phyloP scores from a whole-genome alignment of 2,888 invertebrate genomes.

The Anthophora plumipes region DNA sequence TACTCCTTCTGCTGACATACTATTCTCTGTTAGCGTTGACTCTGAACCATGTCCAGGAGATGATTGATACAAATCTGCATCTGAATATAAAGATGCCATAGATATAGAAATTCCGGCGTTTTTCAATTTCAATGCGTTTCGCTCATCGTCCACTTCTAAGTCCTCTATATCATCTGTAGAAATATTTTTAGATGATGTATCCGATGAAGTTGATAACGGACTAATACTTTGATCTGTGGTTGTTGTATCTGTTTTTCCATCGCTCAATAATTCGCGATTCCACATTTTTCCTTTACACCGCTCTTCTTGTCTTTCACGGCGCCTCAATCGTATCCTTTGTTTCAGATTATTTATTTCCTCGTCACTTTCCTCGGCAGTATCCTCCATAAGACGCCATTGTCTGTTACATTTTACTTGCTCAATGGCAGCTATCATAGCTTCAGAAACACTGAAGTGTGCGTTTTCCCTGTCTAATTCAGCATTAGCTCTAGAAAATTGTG shows the following conservation, averaged over 20 bases:
- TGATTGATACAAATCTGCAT: slow-evolving; percentile 84
- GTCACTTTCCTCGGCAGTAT: slow-evolving; percentile 87
- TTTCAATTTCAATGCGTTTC: slow-evolving; percentile 84
- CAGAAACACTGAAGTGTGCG: slow-evolving; percentile 93
- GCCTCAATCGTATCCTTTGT: slow-evolving; percentile 87
- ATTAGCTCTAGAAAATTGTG: slow-evolving; percentile 89
- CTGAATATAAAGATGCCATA: slow-evolving; percentile 88
- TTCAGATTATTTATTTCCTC: slow-evolving; percentile 89
- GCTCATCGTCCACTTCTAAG: slow-evolving; percentile 85
- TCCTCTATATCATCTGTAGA: slow-evolving; percentile 86
- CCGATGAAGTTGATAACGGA: slow-evolving; percentile 85
- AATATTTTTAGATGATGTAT: slow-evolving; percentile 84
- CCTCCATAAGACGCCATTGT: slow-evolving; percentile 85
- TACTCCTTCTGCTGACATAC: slow-evolving; percentile 91
- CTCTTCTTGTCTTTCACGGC: slow-evolving; percentile 86
- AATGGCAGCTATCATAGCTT: slow-evolving; percentile 93
- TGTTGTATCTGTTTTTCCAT: slow-evolving; percentile 85
- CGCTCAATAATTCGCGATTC: slow-evolving; percentile 83
- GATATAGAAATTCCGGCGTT: slow-evolving; percentile 86
- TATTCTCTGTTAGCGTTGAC: slow-evolving; percentile 83
- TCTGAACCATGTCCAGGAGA: slow-evolving; percentile 84
- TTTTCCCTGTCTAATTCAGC: slow-evolving; percentile 94
- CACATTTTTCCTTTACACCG: slow-evolving; percentile 74
- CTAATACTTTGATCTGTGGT: slow-evolving; percentile 86
- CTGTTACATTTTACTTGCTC: slow-evolving; percentile 89